Conservation (phyloP, 2,797 vertebrate genomes). For the Silurus aristotelis region DNA sequence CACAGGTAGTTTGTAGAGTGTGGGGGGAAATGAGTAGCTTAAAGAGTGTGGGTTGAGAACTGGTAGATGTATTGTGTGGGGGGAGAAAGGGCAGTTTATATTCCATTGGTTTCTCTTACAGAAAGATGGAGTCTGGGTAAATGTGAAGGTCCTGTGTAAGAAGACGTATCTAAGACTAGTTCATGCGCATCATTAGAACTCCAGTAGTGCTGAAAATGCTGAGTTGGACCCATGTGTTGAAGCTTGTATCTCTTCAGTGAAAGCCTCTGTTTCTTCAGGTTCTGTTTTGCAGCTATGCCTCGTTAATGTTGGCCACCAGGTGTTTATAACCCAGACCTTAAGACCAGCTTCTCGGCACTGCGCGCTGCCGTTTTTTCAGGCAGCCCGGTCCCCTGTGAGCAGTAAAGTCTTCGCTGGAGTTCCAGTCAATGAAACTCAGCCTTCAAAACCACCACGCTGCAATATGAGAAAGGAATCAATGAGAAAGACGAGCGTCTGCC, state of each 20-base stretch:
- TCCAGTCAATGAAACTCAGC: slow-evolving; percentile 24
- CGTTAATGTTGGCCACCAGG: slow-evolving; percentile 46
- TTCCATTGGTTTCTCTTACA: not conserved
- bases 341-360: slow-evolving; percentile 19
- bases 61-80: not conserved
- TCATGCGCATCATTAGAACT: not conserved
- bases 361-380: not conserved
- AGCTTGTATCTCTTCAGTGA: not conserved
- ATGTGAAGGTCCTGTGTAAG: not conserved
- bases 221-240: not conserved
- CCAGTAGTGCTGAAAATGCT: not conserved
- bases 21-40: too few relatives aligned
- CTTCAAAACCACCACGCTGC: slow-evolving; percentile 48
- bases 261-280: slow-evolving; percentile 29
- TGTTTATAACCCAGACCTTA: slow-evolving; percentile 54
- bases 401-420: not conserved
- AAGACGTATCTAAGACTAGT: not conserved
- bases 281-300: slow-evolving; percentile 44
- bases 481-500: slow-evolving; percentile 47
- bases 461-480: slow-evolving; percentile 55
- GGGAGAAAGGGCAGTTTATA: not conserved
- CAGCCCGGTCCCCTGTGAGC: slow-evolving; percentile 14
- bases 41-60: not conserved
- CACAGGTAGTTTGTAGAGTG: too few relatives aligned
- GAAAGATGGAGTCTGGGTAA: not conserved